Base-by-base conservation (phyloP, 2,888 invertebrate species). In the Drosophila parthenogenetica region DNA sequence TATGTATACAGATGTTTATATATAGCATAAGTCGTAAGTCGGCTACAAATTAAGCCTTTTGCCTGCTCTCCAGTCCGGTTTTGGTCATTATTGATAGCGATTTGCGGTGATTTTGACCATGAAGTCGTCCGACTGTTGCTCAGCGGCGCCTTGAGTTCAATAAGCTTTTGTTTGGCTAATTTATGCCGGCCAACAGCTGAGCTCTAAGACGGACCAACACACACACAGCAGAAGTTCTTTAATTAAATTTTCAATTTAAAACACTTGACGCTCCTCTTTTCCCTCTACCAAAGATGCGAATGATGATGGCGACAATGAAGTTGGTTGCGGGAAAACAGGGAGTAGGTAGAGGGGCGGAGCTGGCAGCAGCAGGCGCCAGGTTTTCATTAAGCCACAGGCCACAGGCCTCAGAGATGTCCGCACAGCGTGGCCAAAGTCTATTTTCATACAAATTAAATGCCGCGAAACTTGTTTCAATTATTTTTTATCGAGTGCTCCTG, bases 191-290 rank as follows among this genome's bases (percentile, higher is more conserved):
- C 40, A 57, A 25, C 40, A 62, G 64, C 25, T 46, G 53, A 51
- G 58, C 25, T 16, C 32, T 4, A 32, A 40, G 58, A n/a, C 32
- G 10, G 7, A 13, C 29, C 40, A 39, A n/a, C 8, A 17, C 2
- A 37, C 11, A 5, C 8, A 22, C 40, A 29, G 22, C 16, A 45
- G 66, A 69, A 74, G 67, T 78, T 84, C 82, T 87, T 84, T 84
- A 89, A 89, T 85, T 84, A 85, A 89, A 89, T 76, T 85, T 84
- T 73, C 69, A 87, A 84, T 84, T 74, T 84, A 65, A 81, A 59
- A 72, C 73, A 87, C 76, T 81, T 76, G 84, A 74, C 58, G 70
- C 70, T 67, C 3, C 35, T 13, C 11, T 11, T 13, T 3, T 1
- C 13, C 35, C 35, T 29, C 48, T 29, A 5, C 37, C 35, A 19